Evolutionary conservation across 2,888 invertebrate genomes (phyloP), one percentile per base, ranked within the genome.

Genomic region (Ichneumoninae sp.): DNA sequence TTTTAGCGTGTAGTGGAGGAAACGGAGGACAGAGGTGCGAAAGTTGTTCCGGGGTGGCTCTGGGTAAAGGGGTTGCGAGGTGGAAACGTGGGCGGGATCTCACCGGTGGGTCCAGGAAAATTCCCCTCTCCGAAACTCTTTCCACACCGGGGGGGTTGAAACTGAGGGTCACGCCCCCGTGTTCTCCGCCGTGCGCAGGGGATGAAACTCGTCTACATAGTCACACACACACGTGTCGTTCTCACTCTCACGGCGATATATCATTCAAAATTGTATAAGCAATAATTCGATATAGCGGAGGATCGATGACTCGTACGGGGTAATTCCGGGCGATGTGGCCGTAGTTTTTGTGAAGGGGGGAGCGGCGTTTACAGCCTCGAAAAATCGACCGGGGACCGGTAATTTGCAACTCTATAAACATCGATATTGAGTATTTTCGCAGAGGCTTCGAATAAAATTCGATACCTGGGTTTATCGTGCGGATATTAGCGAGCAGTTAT

Each of bases 71-170:
- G 65, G 78, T 74, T 78, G 81, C 69, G 73, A 83, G 81, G 80
- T 80, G 76, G 82, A 78, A 70, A 85, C 81, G 85, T 81, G 85
- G 88, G 88, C 88, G 88, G 87, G 87, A 86, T 87, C 71, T 86
- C 86, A 76, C 81, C 76, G 80, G 69, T 81, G 86, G 86, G 86
- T 86, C 84, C 86, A 84, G 71, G 74, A 68, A 70, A 66, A 66
- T 83, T 77, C 63, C 80, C 76, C 83, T 76, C 68, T 71, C 40
- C 52, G 57, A 30, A 63, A 63, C 16, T 26, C 73, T 69, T 75
- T 76, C 47, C 33, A 33, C 44, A 63, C 47, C 68, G 19, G 44
- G 60, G 76, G 77, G 86, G 82, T 79, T 80, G 82, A 80, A 80
- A 82, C 82, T 70, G 69, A 54, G 77, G 74, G 86, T 77, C 73